Evolutionary conservation across 2,888 invertebrate genomes (phyloP), one percentile per base, ranked within the genome.

Genomic region (Dolichopus griseipennis): DNA sequence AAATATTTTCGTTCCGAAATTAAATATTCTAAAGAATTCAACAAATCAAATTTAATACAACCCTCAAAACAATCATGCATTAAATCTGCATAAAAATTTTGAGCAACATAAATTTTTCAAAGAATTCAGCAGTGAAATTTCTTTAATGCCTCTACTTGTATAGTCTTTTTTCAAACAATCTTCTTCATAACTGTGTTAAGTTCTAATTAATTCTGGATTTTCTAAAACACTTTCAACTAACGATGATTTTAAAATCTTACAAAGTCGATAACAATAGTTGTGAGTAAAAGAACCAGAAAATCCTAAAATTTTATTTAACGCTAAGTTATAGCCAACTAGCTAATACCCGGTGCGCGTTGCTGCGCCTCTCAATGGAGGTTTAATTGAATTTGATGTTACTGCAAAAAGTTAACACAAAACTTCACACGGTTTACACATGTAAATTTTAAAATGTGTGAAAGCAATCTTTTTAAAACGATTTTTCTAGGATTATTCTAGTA

Each of bases 41-140:
- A 20, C 7, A 61, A 34, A 61, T 34, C 66, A 66, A 52, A 66
- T 61, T 66, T 66, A 4, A 66, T 61, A 61, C 43, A 33, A 5
- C 66, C 66, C n/a, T 66, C 66, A 22, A 66, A 66, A 8, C 61
- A 20, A 41, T 66, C 66, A 22, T 66, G 66, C 66, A 66, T 66
- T 2, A 66, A 9, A 43, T 66, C 66, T 21, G 18, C 62, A 12
- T 61, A 61, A 66, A 34, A 15, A 63, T 66, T 66, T 20, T 66
- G n/a, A 6, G 37, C 21, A 20, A 66, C 21, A 61, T 66, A 66
- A 66, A 37, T 12, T 18, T 41, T 37, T 41, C n/a, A 66, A 61
- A 34, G 27, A 20, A 41, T 66, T 66, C 1, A 66, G 34, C 18
- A 41, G 22, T 1, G 66, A 66, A 62, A 33, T 66, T 62, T 66